Evolutionary conservation across 1,140 invertebrate species (phyloP), one percentile per base, ranked within the genome.

Genomic region (Conus ventricosus): DNA sequence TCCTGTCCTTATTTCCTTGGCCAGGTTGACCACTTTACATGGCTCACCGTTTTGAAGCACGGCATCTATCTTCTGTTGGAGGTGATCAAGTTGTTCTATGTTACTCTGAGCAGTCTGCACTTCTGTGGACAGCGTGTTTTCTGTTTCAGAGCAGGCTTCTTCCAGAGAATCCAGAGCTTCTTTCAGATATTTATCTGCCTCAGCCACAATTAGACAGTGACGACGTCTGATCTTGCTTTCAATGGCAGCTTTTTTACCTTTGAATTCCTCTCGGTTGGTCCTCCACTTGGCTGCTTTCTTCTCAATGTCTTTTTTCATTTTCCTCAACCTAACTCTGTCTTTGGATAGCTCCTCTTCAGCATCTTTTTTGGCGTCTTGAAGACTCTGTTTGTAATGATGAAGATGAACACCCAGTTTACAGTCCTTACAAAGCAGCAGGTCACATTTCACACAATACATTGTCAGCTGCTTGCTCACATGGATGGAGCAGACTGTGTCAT

Each of bases 331-430:
- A 10, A 11, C 81, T 20, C 1, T 83, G 81, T 54, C 81, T 51
- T 83, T 55, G 81, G 51, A 17, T 53, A 83, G 53, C 53, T 83
- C 51, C 13, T 8, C 55, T 85, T 67, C n/a, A 15, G 63, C 55
- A 8, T 23, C 20, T 11, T 51, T 57, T 6, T 25, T 51, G n/a
- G 39, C 57, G 17, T 53, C 75, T 6, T 27, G 13, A 0, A 85
- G 63, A 27, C 27, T 63, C 39, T 75, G 39, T 11, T 10, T 60
- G 20, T 39, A 5, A 63, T 85, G 84, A 11, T 54, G 63, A 10
- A 67, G 15, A 27, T 85, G 84, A 10, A 39, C 25, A 13, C 25
- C 53, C 27, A 75, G 84, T 13, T 76, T 85, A 63, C 84, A 85
- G 67, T 85, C 67, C 51, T 51, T 39, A 57, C 84, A 85, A 0